phyloP scores from a whole-genome alignment of 2,888 invertebrate genomes.

The Nomada flava region DNA sequence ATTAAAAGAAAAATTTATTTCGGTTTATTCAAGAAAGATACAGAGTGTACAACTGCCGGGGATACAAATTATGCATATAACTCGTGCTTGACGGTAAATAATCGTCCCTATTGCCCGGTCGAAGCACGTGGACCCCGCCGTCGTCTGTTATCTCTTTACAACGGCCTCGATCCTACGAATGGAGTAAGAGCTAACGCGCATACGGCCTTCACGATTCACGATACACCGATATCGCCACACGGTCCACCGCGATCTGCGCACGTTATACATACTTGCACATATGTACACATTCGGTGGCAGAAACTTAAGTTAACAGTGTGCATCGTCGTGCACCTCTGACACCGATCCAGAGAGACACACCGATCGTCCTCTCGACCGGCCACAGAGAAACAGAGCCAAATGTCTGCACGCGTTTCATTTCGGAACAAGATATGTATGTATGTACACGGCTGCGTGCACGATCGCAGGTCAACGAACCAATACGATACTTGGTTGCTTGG shows the following conservation, averaged over 20 bases:
- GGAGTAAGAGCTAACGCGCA: conserved; percentile 42
- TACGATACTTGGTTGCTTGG: background rate
- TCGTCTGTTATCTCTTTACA: conserved; percentile 50
- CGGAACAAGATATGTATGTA: conserved; percentile 11
- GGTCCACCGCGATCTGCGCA: conserved; percentile 17
- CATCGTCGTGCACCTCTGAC: conserved; percentile 9
- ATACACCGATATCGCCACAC: conserved; percentile 40
- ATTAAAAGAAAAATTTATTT: conserved; percentile 81
- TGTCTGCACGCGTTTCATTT: conserved; percentile 17
- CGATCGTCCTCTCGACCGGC: background rate
- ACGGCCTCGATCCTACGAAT: conserved; percentile 50
- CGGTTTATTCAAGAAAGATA: conserved; percentile 81
- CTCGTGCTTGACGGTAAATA: conserved; percentile 61
- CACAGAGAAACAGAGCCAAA: background rate
- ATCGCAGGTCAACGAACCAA: conserved; percentile 19
- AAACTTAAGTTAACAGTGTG: conserved; percentile 32
- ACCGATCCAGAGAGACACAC: conserved; percentile 2
- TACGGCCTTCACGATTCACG: conserved; percentile 46
- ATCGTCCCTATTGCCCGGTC: conserved; percentile 53
- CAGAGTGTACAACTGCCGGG: conserved; percentile 76
- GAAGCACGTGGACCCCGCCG: conserved; percentile 56
- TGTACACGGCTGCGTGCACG: conserved; percentile 4
- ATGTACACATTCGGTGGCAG: conserved; percentile 36
- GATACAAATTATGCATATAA: conserved; percentile 69
- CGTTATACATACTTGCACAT: conserved; percentile 5